Base-by-base conservation (phyloP, 2,113 vertebrate genomes). In the Oxyruncus cristatus region DNA sequence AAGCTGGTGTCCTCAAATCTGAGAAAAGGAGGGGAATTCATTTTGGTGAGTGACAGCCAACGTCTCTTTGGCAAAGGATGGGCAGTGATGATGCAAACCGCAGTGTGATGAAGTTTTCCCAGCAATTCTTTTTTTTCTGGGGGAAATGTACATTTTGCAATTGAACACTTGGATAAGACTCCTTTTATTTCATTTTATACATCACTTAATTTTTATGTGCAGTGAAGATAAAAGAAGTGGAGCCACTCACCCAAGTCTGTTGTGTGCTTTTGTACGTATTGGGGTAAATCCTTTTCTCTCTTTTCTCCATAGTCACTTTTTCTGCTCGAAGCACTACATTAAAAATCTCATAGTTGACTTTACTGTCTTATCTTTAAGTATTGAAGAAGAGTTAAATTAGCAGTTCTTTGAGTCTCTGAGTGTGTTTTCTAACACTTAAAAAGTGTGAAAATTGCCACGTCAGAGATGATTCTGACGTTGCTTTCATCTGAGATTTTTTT, bases 71-170 rank as follows among this genome's bases (percentile, higher is more conserved):
- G 24, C 11, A 67, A 83, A 91, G 35, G 18, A 2, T 2, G 2
- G 22, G 23, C 17, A 72, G 12, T 72, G 52, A 41, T 58, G 42
- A 30, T 49, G 50, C 13, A 86, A 59, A 68, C 4, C 35, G 30
- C 11, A 3, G 33, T 41, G 46, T 35, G 55, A 65, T 74, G 12
- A 72, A 68, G 8, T 55, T 88, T 88, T 85, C 70, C 39, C 28
- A 15, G 23, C 17, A 63, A 4, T 56, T 19, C 5, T 2, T 50
- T 12, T 61, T 53, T 42, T 14, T 18, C 9, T 0, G 0, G 5
- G 8, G 8, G 18, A 5, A 67, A 55, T 23, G 3, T n/a, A 47
- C 2, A 21, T 81, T 92, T 56, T 85, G 15, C 33, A 71, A 11
- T 68, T 50, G 66, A 39, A 41, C 26, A 37, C 23, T 72, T 55